A percentile compares a stretch with the other conserved stretches of the same genome.
These are phyloP conservation scores for Macquaria ambigua DNA, from an alignment of 2,113 vertebrate genomes.

Conservation along the genomic window DNA sequence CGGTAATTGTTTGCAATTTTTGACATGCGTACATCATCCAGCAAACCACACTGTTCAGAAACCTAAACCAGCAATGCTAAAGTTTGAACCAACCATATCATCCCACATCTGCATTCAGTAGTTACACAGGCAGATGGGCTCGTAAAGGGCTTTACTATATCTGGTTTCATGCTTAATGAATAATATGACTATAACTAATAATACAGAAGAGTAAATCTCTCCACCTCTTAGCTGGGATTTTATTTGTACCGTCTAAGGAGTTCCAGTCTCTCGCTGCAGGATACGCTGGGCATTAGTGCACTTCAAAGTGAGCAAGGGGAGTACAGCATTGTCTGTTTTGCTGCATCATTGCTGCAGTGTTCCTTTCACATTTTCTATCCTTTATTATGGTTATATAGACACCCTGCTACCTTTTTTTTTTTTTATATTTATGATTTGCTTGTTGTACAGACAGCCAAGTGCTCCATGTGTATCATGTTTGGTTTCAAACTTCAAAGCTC, in stretches of 20 bases:
- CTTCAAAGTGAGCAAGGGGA: conserved; percentile 48
- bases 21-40: not conserved
- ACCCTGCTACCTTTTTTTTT: too few relatives aligned
- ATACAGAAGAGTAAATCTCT: not conserved
- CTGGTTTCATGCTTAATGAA: not conserved
- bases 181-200: not conserved
- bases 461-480: not conserved
- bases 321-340: conserved; percentile 43
- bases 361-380: conserved; percentile 5
- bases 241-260: conserved; percentile 8
- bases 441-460: not conserved
- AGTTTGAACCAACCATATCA: not conserved
- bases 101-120: not conserved
- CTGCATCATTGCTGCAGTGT: conserved; percentile 71
- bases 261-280: conserved; percentile 24
- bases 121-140: not conserved
- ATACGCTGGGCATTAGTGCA: conserved; percentile 19
- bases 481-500: not conserved
- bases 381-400: not conserved
- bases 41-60: not conserved
- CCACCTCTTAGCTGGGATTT: not conserved
- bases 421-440: not conserved
- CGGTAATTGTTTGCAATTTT: not conserved
- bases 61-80: not conserved
- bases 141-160: not conserved